Conservation (phyloP, 2,888 invertebrate species). For the Pseudococcus viburni region DNA sequence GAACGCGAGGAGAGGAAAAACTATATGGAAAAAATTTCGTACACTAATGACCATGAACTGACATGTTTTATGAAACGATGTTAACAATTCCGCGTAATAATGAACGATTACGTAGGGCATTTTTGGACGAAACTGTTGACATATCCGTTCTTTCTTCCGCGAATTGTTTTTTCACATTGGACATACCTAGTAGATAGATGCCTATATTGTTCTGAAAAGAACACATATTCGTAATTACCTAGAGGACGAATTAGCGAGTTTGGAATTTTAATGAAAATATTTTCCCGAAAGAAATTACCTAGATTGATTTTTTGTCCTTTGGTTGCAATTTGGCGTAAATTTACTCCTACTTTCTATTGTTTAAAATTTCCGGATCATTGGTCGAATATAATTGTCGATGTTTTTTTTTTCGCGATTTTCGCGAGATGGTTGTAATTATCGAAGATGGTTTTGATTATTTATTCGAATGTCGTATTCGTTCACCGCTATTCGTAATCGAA, state of each 20-base stretch:
- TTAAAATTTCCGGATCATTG: constrained; percentile 6
- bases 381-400: neutral
- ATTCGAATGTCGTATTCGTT: neutral
- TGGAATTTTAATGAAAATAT: neutral
- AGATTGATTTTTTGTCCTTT: neutral
- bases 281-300: neutral
- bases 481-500: constrained; percentile 12
- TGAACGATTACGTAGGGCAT: constrained; percentile 3
- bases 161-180: constrained; percentile 8
- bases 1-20: neutral
- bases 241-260: neutral
- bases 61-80: constrained; percentile 25
- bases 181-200: too few relatives aligned
- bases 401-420: neutral
- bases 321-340: neutral
- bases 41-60: constrained; percentile 38
- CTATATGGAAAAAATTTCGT: neutral
- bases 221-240: neutral
- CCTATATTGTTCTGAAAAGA: neutral
- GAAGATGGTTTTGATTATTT: constrained; percentile 21
- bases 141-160: constrained; percentile 42
- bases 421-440: neutral
- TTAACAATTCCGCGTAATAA: constrained; percentile 20
- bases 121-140: constrained; percentile 16
- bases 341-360: neutral